Evolutionary conservation across 1,140 invertebrate genomes (phyloP).

Genomic region (Drosophila guanche): DNA sequence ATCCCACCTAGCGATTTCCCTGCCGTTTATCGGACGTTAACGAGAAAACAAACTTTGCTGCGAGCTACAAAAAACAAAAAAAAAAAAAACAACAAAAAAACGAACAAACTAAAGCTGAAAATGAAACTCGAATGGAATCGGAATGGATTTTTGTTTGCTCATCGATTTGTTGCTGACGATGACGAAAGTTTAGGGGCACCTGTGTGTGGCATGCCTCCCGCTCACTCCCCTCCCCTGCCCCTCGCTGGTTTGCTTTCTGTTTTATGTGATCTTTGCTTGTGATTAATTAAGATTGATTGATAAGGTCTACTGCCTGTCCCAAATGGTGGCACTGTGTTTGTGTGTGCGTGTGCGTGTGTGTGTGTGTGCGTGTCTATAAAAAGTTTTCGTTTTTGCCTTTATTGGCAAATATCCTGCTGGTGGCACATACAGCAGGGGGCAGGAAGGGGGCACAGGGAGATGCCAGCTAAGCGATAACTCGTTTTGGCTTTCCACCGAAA

Average conservation of each 20-base stretch:
- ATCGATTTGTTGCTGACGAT: conserved; percentile 70
- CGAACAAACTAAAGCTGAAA: conserved; percentile 12
- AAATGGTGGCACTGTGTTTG: conserved; percentile 13
- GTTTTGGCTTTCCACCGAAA: conserved; percentile 59
- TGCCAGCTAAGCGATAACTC: conserved; percentile 71
- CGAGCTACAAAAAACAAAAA: background rate
- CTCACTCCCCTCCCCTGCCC: background rate
- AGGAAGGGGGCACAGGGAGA: conserved; percentile 34
- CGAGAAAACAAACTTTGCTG: background rate
- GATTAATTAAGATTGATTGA: conserved; percentile 83
- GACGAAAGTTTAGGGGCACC: conserved; percentile 71
- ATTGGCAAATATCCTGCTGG: conserved; percentile 81
- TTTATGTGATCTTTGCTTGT: conserved; percentile 77
- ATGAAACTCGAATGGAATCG: background rate
- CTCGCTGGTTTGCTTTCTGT: conserved; percentile 20
- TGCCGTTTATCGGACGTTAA: background rate
- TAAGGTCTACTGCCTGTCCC: conserved; percentile 52
- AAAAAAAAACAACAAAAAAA: background rate
- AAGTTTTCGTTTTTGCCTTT: conserved; percentile 74
- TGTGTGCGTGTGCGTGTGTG: conserved; percentile 10
- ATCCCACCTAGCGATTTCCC: background rate
- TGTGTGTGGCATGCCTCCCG: conserved; percentile 56
- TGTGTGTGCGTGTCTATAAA: conserved; percentile 71
- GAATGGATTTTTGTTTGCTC: conserved; percentile 34
- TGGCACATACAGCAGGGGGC: conserved; percentile 23